Evolutionary conservation across 2,888 invertebrate genomes (phyloP), one percentile per base, ranked within the genome.

Genomic region (Clitarchus hookeri): DNA sequence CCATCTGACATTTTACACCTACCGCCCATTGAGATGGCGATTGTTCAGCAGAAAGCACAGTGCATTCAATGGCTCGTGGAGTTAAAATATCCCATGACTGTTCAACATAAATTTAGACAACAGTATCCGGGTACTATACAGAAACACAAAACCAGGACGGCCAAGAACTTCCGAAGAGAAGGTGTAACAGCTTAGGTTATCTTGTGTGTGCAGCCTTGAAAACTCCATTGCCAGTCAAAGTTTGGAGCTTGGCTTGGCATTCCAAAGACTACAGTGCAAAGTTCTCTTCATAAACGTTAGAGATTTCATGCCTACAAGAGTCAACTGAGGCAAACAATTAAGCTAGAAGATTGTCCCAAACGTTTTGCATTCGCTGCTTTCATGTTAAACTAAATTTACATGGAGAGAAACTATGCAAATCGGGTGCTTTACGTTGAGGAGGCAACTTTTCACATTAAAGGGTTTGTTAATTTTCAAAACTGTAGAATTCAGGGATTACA

Each of bases 401-500:
- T n/a, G 12, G 79, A 79, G 0, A 27, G 27, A 23, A 79, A 19
- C 4, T 11, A n/a, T 27, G 12, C 13, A 79, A 8, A 19, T 25
- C 4, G 36, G 36, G 25, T 79, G 27, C 13, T 23, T 25, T 79
- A 26, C n/a, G 23, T 12, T 79, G n/a, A 79, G 16, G 27, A 79
- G 27, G 79, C 23, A 26, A 79, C 79, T 79, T 79, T n/a, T n/a
- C 79, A 79, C 23, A 23, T n/a, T 26, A 79, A n/a, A n/a, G 27
- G 79, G 16, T 79, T 6, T 79, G 79, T 79, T 79, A 79, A 79
- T 79, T n/a, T 12, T n/a, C 79, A n/a, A 3, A 79, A 79, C 27
- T 79, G 79, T n/a, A 79, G 79, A 79, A 25, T 79, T n/a, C 6
- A n/a, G 79, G 8, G 79, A 79, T 79, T 4, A 79, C 79, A 79